These are phyloP conservation scores for Lynx canadensis DNA, from an alignment of 2,113 vertebrate genomes.

Conservation along the genomic window DNA sequence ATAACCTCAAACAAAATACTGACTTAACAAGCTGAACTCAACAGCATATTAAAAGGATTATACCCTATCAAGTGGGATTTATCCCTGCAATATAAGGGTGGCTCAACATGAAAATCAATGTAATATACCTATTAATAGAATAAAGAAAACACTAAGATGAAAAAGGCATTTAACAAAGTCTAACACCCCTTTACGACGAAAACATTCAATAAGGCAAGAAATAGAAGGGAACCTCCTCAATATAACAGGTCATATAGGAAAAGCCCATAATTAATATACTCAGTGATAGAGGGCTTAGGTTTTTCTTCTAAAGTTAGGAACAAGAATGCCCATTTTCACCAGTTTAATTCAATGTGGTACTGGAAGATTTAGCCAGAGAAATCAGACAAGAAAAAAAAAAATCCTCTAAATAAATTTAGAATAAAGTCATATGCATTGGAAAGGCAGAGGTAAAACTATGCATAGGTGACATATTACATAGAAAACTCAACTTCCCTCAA, in stretches of 20 bases:
- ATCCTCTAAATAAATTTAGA: not conserved
- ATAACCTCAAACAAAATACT: not conserved
- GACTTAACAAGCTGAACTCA: not conserved
- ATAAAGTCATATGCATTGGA: not conserved
- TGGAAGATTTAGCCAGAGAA: not conserved
- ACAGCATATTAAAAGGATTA: not conserved
- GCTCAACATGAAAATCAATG: not conserved
- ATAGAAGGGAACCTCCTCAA: not conserved
- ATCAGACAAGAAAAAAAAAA: not conserved
- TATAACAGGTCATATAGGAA: not conserved
- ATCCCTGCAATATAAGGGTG: not conserved
- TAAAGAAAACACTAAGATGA: not conserved
- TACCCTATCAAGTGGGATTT: not conserved
- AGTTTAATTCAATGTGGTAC: not conserved
- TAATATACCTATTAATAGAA: not conserved
- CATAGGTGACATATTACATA: not conserved
- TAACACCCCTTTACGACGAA: not conserved
- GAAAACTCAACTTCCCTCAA: not conserved
- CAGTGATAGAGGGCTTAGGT: not conserved
- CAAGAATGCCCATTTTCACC: not conserved
- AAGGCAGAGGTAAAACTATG: not conserved
- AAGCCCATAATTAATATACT: not conserved
- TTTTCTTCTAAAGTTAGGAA: not conserved
- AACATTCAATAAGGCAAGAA: not conserved
- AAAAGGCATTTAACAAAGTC: not conserved